Percentiles rank a stretch among this genome's conserved stretches.
Evolutionary conservation across 2,797 vertebrate genomes (phyloP).

Genomic region (Microtus agrestis): DNA sequence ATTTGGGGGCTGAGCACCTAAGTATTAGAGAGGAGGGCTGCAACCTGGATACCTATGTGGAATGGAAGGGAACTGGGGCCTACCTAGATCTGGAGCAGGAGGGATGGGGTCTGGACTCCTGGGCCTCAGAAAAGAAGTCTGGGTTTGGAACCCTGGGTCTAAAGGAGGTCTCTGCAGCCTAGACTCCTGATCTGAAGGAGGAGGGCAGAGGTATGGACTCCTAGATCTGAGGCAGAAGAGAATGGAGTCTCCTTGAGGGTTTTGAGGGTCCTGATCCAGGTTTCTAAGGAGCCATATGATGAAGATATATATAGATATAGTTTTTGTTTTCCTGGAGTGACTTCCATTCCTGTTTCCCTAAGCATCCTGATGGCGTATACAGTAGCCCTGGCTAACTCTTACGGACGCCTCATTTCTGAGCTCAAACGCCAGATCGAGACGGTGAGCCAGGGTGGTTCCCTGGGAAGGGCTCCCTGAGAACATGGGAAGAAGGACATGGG

Average conservation of each 20-base stretch:
- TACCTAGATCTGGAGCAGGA: not conserved
- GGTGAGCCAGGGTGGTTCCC: constrained; percentile 86
- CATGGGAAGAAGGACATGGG: fast-evolving
- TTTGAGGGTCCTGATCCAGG: not conserved
- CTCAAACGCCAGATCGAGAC: constrained; percentile 90
- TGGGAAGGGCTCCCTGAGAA: not conserved
- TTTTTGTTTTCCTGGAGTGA: not conserved
- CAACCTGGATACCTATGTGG: not conserved
- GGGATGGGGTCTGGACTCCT: no score
- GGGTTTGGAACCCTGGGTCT: not conserved
- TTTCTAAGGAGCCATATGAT: not conserved
- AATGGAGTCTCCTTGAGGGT: not conserved
- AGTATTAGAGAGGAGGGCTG: not conserved
- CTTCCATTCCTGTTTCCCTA: constrained; percentile 15
- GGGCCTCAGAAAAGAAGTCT: not conserved
- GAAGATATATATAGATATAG: not conserved
- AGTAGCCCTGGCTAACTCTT: constrained; percentile 89
- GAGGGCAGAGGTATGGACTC: not conserved
- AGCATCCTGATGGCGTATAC: constrained; percentile 92
- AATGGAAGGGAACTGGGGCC: not conserved
- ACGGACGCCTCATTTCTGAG: constrained; percentile 89
- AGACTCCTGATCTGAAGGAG: no score
- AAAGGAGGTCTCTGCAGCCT: not conserved
- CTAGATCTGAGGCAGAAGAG: not conserved
- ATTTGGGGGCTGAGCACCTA: no score